A percentile compares a stretch with the other conserved stretches of the same genome.
Evolutionary conservation across 2,797 vertebrate species (phyloP).

Genomic region (Nothura maculosa): DNA sequence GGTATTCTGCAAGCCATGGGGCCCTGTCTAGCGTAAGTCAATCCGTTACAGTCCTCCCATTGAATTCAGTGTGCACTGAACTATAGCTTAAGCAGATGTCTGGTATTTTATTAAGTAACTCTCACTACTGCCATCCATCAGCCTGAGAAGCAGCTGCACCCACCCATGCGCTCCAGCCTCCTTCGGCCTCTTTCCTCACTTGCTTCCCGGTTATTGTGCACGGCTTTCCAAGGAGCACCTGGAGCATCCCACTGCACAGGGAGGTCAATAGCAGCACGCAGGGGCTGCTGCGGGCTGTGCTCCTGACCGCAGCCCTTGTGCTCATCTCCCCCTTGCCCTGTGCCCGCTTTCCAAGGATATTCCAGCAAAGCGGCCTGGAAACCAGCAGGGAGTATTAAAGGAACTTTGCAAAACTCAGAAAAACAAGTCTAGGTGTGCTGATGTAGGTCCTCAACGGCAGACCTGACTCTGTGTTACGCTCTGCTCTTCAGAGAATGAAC

Average conservation of each 20-base stretch:
- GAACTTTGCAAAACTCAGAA: not conserved
- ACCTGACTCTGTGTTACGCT: not conserved
- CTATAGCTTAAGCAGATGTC: not conserved
- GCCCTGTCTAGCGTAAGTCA: not conserved
- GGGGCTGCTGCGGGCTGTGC: not conserved
- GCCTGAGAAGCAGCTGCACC: not conserved
- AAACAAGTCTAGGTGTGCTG: fast-evolving
- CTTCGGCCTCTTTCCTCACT: not conserved
- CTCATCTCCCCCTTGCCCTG: not conserved
- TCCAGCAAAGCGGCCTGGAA: not conserved
- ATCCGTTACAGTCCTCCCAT: not conserved
- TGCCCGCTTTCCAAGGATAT: not conserved
- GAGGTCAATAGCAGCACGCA: too few relatives aligned
- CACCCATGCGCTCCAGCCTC: too few relatives aligned
- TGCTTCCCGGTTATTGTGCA: not conserved
- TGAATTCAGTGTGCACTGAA: not conserved
- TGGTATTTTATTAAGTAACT: not conserved
- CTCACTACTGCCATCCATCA: not conserved
- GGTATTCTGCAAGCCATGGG: not conserved
- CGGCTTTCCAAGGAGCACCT: not conserved
- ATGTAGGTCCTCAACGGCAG: not conserved
- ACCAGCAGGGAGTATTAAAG: fast-evolving
- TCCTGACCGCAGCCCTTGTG: not conserved
- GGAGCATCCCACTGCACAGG: fast-evolving
- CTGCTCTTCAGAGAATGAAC: not conserved